Percentiles rank a stretch among this genome's conserved stretches.
phyloP scores from a whole-genome alignment of 2,888 invertebrate genomes.

The Oscheius sp. region DNA sequence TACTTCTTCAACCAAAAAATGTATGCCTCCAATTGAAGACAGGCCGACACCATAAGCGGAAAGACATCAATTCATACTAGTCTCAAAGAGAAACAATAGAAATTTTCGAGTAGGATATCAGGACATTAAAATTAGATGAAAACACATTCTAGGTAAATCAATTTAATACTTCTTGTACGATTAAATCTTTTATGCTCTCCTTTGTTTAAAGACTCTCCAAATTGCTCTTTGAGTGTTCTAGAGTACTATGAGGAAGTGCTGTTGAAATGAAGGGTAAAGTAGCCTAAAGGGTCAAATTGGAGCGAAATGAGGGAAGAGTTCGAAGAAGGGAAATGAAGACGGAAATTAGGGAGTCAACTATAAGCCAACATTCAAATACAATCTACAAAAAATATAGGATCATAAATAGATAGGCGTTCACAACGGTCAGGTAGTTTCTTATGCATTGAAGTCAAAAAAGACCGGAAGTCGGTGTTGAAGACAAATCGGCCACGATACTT shows the following conservation, averaged over 20 bases:
- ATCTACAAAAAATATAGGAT: too few relatives aligned
- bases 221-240: neutral
- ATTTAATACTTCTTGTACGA: neutral
- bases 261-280: neutral
- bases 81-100: neutral
- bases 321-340: neutral
- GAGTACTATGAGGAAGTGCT: conserved; percentile 23
- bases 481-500: conserved; percentile 5
- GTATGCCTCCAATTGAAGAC: too few relatives aligned
- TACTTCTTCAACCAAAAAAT: too few relatives aligned
- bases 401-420: too few relatives aligned
- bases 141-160: neutral
- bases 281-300: conserved; percentile 3
- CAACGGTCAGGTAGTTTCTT: neutral
- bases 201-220: too few relatives aligned
- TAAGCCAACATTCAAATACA: too few relatives aligned
- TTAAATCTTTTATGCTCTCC: too few relatives aligned
- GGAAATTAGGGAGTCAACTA: conserved; percentile 12
- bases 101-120: neutral
- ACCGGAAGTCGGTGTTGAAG: neutral
- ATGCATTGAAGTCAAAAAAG: neutral
- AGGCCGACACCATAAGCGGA: too few relatives aligned
- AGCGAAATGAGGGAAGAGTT: conserved; percentile 9
- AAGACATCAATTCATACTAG: too few relatives aligned
- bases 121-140: neutral